phyloP scores from a whole-genome alignment of 1,140 invertebrate genomes.

The Ptiloglossa arizonensis region DNA sequence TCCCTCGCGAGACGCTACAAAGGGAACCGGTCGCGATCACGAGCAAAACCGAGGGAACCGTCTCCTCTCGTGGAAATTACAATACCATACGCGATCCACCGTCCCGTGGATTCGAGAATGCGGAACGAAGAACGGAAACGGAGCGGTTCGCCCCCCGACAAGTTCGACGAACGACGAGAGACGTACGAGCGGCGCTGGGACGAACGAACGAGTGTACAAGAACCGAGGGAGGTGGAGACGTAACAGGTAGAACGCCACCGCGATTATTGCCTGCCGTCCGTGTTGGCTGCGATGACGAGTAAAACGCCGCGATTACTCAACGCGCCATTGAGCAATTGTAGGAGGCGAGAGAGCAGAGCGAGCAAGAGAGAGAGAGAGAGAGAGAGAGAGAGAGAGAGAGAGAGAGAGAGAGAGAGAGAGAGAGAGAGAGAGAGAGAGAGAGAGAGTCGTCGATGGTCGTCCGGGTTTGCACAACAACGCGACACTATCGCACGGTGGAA shows the following conservation, averaged over 20 bases:
- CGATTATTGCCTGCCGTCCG: slow-evolving; percentile 57
- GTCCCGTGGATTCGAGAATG: too few species aligned
- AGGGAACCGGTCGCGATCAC: slow-evolving; percentile 58
- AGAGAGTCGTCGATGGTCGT: slow-evolving; percentile 16
- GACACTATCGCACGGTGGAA: slow-evolving; percentile 27
- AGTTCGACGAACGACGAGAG: neutral
- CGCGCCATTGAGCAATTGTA: slow-evolving; percentile 60
- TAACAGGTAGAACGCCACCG: slow-evolving; percentile 60
- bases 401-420: too few species aligned
- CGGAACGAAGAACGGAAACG: too few species aligned
- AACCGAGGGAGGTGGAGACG: slow-evolving; percentile 6
- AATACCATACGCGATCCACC: too few species aligned
- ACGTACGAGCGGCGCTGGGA: neutral
- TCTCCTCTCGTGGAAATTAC: too few species aligned
- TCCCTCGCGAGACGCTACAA: slow-evolving; percentile 42
- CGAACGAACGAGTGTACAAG: slow-evolving; percentile 25
- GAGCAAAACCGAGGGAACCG: too few species aligned
- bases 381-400: too few species aligned
- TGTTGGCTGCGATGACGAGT: slow-evolving; percentile 33
- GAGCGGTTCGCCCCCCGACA: too few species aligned
- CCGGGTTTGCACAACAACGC: slow-evolving; percentile 54
- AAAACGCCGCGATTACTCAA: slow-evolving; percentile 61
- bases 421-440: too few species aligned
- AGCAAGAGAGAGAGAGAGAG: too few species aligned
- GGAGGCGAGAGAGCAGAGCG: slow-evolving; percentile 42